Base-by-base conservation (phyloP, 1,140 invertebrate species). In the Belonocnema kinseyi region DNA sequence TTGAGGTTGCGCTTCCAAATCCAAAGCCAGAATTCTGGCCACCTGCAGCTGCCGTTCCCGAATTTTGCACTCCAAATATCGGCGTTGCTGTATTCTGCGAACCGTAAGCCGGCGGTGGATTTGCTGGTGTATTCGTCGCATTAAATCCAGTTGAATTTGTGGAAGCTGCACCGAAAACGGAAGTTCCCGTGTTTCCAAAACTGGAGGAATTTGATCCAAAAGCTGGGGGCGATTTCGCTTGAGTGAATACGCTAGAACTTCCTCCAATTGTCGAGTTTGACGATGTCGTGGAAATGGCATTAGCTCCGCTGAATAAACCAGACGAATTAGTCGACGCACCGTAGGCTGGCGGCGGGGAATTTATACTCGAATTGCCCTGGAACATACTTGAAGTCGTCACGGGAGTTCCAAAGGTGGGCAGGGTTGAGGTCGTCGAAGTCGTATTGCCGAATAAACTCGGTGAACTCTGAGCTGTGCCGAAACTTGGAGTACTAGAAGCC, bases 391-490 rank as follows among this genome's bases (percentile, higher is more conserved):
- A 73, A 58, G 73, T 78, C 4, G 73, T 19, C 1, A 61, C 52
- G 13, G 77, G n/a, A 54, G 61, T 52, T 16, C 52, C 26, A 74
- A 78, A 19, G 50, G 7, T 50, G 74, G 77, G 3, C 58, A 74
- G 40, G 75, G 77, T 2, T 73, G 77, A 3, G n/a, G 50, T 19
- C 46, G 58, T 51, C 16, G 66, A 72, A 21, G 13, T 53, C 10
- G 51, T 50, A 54, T 17, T 61, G 7, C 76, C 74, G 7, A 85
- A 85, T 46, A 84, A 76, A n/a, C 54, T 78, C 0, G 80, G 56
- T 16, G 72, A 40, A 2, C 56, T 40, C 11, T 58, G 52, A 0
- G 74, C 66, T n/a, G 58, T 56, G 6, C 61, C 61, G n/a, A 66
- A 66, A n/a, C 26, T 66, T 40, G 61, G 61, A 13, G 33, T 19